A percentile compares a stretch with the other conserved stretches of the same genome.
Evolutionary conservation across 2,113 vertebrate species (phyloP).

Genomic region (Myotis brandtii): DNA sequence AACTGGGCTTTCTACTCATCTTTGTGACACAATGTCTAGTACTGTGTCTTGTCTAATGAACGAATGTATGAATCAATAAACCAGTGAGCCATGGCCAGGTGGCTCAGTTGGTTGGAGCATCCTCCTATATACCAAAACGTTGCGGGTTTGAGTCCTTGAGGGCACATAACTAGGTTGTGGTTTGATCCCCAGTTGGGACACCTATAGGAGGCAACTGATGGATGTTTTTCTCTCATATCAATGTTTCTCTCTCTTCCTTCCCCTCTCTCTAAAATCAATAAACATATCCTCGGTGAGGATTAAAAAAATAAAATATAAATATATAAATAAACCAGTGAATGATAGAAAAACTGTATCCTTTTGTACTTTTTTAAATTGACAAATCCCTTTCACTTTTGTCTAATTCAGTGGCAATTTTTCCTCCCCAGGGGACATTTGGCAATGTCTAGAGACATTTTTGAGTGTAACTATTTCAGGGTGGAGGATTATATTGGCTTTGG

Average conservation of each 20-base stretch:
- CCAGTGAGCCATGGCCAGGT: neutral
- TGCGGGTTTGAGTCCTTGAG: too few species aligned
- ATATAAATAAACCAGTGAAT: neutral
- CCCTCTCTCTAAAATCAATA: too few species aligned
- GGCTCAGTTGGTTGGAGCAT: too few species aligned
- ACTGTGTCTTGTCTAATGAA: neutral
- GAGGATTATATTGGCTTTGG: neutral
- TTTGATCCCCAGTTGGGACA: too few species aligned
- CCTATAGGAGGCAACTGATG: too few species aligned
- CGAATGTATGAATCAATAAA: neutral
- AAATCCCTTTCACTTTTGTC: neutral
- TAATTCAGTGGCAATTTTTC: conserved; percentile 2
- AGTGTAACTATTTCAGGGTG: neutral
- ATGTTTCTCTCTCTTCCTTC: too few species aligned
- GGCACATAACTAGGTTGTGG: too few species aligned
- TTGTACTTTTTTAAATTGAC: neutral
- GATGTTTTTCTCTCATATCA: too few species aligned
- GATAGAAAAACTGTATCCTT: neutral
- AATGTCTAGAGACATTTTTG: conserved; percentile 26
- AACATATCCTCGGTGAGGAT: too few species aligned
- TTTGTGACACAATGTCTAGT: neutral
- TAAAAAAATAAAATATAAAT: too few species aligned
- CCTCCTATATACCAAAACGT: too few species aligned
- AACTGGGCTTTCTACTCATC: neutral
- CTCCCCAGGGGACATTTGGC: neutral